phyloP scores from a whole-genome alignment of 2,113 vertebrate genomes.

The Anguilla japonica region DNA sequence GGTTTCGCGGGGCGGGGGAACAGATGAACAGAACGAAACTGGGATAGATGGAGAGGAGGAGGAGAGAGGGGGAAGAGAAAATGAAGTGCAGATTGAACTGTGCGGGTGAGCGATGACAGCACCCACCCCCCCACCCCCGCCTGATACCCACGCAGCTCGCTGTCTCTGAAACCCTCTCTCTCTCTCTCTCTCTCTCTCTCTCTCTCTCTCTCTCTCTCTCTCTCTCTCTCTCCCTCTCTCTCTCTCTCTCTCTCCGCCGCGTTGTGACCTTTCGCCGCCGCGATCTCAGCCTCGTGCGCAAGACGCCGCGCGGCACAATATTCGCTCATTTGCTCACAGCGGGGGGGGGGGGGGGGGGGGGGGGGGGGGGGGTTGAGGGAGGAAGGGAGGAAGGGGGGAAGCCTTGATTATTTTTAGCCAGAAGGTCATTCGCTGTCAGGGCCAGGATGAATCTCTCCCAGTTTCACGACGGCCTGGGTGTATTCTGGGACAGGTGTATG shows the following conservation, averaged over 20 bases:
- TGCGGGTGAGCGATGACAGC: neutral
- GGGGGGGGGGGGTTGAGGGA: too few species aligned
- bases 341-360: too few species aligned
- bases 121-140: too few species aligned
- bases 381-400: neutral
- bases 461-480: neutral
- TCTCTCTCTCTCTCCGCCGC: neutral
- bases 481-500: neutral
- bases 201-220: too few species aligned
- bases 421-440: neutral
- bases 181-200: too few species aligned
- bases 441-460: neutral
- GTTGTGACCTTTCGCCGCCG: slow-evolving; percentile 2
- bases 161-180: too few species aligned
- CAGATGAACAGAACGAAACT: neutral
- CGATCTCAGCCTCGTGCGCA: neutral
- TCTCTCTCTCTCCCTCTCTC: too few species aligned
- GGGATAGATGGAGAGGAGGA: too few species aligned
- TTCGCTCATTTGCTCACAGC: neutral
- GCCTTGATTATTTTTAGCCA: neutral
- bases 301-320: neutral
- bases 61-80: neutral
- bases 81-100: neutral
- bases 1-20: neutral
- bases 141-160: too few species aligned